A percentile compares a stretch with the other conserved stretches of the same genome.
These are phyloP conservation scores for Sphaeridia pumilis DNA, from an alignment of 2,888 invertebrate genomes.

Conservation along the genomic window DNA sequence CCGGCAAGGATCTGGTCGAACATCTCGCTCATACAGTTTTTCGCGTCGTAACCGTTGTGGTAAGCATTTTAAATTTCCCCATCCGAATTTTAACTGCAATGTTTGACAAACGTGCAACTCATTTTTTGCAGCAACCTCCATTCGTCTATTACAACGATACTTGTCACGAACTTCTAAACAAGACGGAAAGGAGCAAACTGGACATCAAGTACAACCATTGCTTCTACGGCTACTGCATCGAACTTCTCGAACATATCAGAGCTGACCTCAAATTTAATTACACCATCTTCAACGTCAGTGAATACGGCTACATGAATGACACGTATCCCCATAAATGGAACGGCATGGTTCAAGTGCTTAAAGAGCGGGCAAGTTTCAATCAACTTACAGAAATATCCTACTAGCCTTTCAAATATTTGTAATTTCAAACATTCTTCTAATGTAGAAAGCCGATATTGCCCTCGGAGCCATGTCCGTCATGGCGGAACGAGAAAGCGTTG, in stretches of 20 bases:
- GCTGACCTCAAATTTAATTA: slow-evolving; percentile 78
- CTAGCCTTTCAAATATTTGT: background rate
- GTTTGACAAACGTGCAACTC: too few relatives aligned
- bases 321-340: slow-evolving; percentile 62
- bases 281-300: slow-evolving; percentile 53
- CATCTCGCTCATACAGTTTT: slow-evolving; percentile 73
- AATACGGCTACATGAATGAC: slow-evolving; percentile 81
- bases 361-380: slow-evolving; percentile 49
- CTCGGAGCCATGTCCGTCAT: slow-evolving; percentile 88
- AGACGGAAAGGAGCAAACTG: too few relatives aligned
- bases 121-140: slow-evolving; percentile 61
- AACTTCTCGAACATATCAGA: slow-evolving; percentile 77
- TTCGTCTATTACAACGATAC: slow-evolving; percentile 57
- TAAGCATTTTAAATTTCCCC: slow-evolving; percentile 42
- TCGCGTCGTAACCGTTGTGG: slow-evolving; percentile 70
- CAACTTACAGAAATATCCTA: background rate
- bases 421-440: slow-evolving; percentile 13
- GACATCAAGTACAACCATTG: slow-evolving; percentile 38
- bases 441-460: slow-evolving; percentile 75
- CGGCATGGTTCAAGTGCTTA: slow-evolving; percentile 66
- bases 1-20: slow-evolving; percentile 56
- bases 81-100: background rate
- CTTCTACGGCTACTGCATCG: slow-evolving; percentile 77
- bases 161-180: slow-evolving; percentile 36
- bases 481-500: slow-evolving; percentile 85